A percentile compares a stretch with the other conserved stretches of the same genome.
phyloP scores from a whole-genome alignment of 1,140 invertebrate species.

The Zeugodacus cucurbitae region DNA sequence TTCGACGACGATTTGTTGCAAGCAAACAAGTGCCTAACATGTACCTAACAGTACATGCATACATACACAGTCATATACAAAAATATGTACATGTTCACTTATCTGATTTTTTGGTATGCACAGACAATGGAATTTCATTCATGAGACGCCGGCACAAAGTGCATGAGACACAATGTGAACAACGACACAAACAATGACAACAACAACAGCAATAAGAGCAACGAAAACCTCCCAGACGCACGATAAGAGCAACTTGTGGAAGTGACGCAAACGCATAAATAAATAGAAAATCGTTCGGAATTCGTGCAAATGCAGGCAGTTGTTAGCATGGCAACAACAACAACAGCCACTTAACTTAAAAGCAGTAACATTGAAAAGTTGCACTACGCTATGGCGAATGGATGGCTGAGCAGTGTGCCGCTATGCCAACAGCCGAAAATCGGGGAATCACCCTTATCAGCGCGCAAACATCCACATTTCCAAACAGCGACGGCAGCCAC shows the following conservation, averaged over 20 bases:
- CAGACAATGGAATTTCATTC: slow-evolving; percentile 2
- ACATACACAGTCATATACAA: too few relatives aligned
- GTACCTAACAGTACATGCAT: too few relatives aligned
- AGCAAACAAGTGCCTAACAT: too few relatives aligned
- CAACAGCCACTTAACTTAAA: not conserved
- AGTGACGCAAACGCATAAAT: slow-evolving; percentile 17
- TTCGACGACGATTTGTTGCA: too few relatives aligned
- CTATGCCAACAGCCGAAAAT: not conserved
- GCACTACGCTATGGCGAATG: not conserved
- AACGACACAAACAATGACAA: not conserved
- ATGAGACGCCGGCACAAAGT: not conserved
- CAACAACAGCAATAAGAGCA: too few relatives aligned
- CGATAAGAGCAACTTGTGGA: not conserved
- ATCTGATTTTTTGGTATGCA: not conserved
- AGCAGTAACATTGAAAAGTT: not conserved
- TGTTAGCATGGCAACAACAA: not conserved
- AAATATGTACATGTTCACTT: too few relatives aligned
- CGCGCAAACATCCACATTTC: not conserved
- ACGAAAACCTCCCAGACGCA: not conserved
- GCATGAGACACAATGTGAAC: not conserved
- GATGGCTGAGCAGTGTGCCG: not conserved
- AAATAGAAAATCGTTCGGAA: slow-evolving; percentile 14
- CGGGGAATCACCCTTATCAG: slow-evolving; percentile 20
- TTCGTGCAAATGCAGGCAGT: not conserved
- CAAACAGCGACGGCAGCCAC: not conserved